A percentile compares a stretch with the other conserved stretches of the same genome.
phyloP scores from a whole-genome alignment of 2,797 vertebrate species.

The Crax fasciolata region DNA sequence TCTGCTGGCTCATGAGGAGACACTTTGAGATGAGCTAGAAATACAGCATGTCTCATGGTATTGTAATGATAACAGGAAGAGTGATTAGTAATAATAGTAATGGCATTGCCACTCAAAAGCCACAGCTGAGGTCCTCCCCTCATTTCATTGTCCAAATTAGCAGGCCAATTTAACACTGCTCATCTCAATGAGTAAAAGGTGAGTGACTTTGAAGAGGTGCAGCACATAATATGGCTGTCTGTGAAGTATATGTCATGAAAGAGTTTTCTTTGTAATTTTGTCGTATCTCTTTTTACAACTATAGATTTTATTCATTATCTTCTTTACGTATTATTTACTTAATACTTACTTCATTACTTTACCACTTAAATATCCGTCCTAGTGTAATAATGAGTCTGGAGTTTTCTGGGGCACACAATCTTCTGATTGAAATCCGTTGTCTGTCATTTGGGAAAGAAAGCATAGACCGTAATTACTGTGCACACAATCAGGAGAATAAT shows the following conservation, averaged over 20 bases:
- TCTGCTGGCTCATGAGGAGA: not conserved
- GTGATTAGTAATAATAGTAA: not conserved
- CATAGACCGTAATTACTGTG: rapidly evolving
- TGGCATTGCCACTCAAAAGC: not conserved
- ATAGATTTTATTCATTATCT: not conserved
- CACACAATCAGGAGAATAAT: not conserved
- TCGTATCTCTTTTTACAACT: not conserved
- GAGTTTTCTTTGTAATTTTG: not conserved
- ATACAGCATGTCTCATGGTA: not conserved
- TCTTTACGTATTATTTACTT: not conserved
- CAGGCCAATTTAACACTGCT: not conserved
- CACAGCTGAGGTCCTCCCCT: not conserved
- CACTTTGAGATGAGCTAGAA: not conserved
- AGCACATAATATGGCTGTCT: not conserved
- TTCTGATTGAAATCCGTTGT: not conserved
- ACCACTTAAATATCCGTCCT: not conserved
- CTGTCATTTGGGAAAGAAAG: not conserved
- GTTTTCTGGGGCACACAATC: not conserved
- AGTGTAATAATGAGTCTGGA: not conserved
- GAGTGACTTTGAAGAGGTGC: not conserved
- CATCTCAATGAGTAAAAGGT: not conserved
- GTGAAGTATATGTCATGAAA: not conserved
- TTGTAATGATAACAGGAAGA: not conserved
- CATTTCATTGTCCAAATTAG: not conserved
- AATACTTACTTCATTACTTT: no score